These are phyloP conservation scores for Stenodema calcarata DNA, from an alignment of 2,888 invertebrate species.

Conservation along the genomic window DNA sequence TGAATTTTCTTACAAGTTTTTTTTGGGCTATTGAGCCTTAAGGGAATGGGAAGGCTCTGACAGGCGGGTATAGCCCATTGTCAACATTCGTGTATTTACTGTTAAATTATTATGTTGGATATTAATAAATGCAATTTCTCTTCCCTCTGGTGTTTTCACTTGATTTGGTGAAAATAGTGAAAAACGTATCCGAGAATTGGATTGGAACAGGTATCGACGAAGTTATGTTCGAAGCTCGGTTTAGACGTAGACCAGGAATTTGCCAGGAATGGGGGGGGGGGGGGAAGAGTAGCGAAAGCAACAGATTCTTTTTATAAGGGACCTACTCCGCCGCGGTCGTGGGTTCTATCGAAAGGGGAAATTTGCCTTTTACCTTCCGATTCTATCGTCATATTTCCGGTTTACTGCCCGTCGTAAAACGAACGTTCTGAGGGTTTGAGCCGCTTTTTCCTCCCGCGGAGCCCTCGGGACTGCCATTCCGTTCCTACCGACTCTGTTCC, in stretches of 20 bases:
- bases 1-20: too few relatives aligned
- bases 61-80: too few relatives aligned
- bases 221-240: neutral
- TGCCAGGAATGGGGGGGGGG: neutral
- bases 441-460: neutral
- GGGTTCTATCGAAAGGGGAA: conserved; percentile 7
- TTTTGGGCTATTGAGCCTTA: too few relatives aligned
- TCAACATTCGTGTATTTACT: too few relatives aligned
- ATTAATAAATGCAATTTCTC: too few relatives aligned
- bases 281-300: neutral
- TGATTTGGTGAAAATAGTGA: too few relatives aligned
- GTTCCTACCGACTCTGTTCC: neutral
- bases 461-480: neutral
- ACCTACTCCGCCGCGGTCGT: neutral
- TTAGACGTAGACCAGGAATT: neutral
- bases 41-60: too few relatives aligned
- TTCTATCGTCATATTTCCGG: conserved; percentile 24
- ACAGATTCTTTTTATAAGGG: conserved; percentile 16
- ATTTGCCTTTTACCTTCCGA: conserved; percentile 24
- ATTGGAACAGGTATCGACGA: neutral
- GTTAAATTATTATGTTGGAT: too few relatives aligned
- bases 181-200: neutral
- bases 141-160: too few relatives aligned
- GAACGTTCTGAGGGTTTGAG: neutral
- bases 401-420: conserved; percentile 21